Base-by-base conservation (phyloP, 2,888 invertebrate genomes). In the Pyralis farinalis region DNA sequence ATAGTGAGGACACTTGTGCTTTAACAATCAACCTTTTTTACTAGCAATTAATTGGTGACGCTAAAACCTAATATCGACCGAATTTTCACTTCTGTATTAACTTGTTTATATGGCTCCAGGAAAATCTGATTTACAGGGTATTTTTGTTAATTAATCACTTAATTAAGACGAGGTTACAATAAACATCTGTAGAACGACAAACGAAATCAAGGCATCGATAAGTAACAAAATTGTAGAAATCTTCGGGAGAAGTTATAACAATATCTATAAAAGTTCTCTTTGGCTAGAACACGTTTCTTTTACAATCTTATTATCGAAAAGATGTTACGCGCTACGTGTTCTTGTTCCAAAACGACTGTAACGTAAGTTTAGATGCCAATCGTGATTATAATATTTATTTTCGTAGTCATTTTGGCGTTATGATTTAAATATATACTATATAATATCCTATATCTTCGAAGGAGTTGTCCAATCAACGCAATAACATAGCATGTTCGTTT, bases 301-400 rank as follows among this genome's bases (percentile, higher is more conserved):
- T 53, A 58, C 61, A 63, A 68, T 66, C 65, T 64, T 66, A 70
- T 69, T 74, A 76, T 71, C 64, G 68, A 75, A 71, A 76, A 73
- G 59, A 63, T 62, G 64, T 73, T 71, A 65, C 52, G 49, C 29
- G 51, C 51, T 68, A 72, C 71, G 71, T 72, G 73, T 65, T 68
- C 58, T 63, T 58, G 58, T 52, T 63, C 57, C 42, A 55, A 65
- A 69, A 64, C 62, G 50, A 52, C 63, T 57, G 51, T 58, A 55
- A 46, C 51, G 45, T 53, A 51, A 53, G 50, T 63, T 56, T 1
- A n/a, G 30, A 29, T 11, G 12, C 7, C n/a, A 16, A 12, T 8
- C 27, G 10, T 29, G 36, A 28, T 35, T 35, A 35, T 9, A 27
- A 12, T 35, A 37, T 30, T 37, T 29, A 16, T 2, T 22, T 21